Percentiles rank a stretch among this genome's conserved stretches.
phyloP scores from a whole-genome alignment of 2,113 vertebrate genomes.

The Microcebus murinus region DNA sequence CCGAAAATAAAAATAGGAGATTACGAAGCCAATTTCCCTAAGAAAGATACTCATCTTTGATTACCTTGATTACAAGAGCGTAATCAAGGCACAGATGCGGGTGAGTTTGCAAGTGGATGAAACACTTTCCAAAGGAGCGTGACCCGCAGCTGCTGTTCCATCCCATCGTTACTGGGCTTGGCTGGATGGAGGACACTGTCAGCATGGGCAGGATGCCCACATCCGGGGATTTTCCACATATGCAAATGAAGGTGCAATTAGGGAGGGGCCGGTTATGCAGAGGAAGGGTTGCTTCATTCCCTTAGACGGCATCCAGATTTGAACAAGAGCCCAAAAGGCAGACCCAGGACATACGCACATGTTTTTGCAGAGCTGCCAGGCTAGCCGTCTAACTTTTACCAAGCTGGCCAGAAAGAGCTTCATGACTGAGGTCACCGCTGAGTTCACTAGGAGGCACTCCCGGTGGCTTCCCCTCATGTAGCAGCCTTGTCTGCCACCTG shows the following conservation, averaged over 20 bases:
- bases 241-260: neutral
- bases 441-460: too few species aligned
- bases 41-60: neutral
- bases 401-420: too few species aligned
- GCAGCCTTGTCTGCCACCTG: neutral
- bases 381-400: neutral
- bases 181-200: neutral
- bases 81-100: neutral
- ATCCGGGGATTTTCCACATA: neutral
- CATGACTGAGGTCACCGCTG: neutral
- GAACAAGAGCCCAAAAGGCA: neutral
- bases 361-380: neutral
- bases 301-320: neutral
- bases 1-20: constrained; percentile 35
- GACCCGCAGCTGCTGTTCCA: accelerated
- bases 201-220: neutral
- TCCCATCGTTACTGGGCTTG: neutral
- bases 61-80: neutral
- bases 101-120: accelerated
- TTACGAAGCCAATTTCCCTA: neutral
- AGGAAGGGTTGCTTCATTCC: neutral
- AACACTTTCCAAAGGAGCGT: neutral
- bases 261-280: neutral
- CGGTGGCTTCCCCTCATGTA: neutral
- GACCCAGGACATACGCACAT: neutral